These are phyloP conservation scores for Nudaria mundana DNA, from an alignment of 2,888 invertebrate species.

Conservation along the genomic window DNA sequence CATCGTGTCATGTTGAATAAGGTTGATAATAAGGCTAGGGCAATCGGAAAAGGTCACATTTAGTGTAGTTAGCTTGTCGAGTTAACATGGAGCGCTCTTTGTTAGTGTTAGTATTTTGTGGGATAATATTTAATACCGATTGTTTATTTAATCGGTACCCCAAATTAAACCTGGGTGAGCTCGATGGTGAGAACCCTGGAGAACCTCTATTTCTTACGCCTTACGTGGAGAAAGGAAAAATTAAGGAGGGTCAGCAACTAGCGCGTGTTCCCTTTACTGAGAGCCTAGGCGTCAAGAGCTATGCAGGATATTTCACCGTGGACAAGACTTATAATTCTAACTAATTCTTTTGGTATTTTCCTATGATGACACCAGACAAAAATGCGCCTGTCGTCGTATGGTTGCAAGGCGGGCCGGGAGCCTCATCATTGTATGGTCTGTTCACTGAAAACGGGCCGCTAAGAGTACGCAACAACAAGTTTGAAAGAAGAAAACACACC, in stretches of 20 bases:
- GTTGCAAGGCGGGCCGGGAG: conserved; percentile 94
- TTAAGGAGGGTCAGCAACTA: conserved; percentile 82
- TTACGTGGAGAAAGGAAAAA: conserved; percentile 85
- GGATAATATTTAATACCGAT: conserved; percentile 39
- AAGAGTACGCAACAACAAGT: conserved; percentile 50
- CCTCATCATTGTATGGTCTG: conserved; percentile 88
- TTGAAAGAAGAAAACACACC: conserved; percentile 85
- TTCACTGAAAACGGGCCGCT: conserved; percentile 92
- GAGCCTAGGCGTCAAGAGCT: conserved; percentile 83
- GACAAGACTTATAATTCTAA: conserved; percentile 89
- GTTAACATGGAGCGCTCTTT: conserved; percentile 43
- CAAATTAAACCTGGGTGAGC: conserved; percentile 48
- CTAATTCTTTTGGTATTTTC: conserved; percentile 96
- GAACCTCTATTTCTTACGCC: conserved; percentile 89
- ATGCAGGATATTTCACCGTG: conserved; percentile 92
- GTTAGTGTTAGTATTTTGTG: conserved; percentile 37
- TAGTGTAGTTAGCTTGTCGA: conserved; percentile 4
- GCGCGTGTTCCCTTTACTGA: conserved; percentile 82
- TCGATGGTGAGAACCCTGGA: conserved; percentile 61
- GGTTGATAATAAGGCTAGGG: conserved; percentile 25
- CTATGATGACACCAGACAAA: conserved; percentile 81
- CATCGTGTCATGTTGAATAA: too few species aligned
- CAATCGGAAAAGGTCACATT: not conserved
- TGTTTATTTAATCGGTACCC: conserved; percentile 61
- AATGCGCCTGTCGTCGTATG: conserved; percentile 89